Percentiles rank a stretch among this genome's conserved stretches.
These are phyloP conservation scores for Drosophila macrothrix DNA, from an alignment of 2,888 invertebrate genomes.

Conservation along the genomic window DNA sequence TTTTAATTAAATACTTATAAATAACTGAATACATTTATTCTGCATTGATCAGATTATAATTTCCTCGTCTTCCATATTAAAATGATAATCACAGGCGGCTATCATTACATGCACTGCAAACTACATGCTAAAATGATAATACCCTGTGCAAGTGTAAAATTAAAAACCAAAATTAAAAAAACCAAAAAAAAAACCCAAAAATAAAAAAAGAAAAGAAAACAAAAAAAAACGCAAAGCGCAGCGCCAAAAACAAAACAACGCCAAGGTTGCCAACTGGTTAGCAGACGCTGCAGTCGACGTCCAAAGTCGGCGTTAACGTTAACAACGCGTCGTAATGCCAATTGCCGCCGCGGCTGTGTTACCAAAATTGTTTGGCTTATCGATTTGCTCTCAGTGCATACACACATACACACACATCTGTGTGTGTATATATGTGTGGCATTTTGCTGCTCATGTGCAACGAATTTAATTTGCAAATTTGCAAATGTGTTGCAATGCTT, in stretches of 20 bases:
- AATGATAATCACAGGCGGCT: neutral
- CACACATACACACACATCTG: neutral
- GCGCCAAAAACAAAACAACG: constrained; percentile 65
- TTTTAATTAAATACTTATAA: neutral
- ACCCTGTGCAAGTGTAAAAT: constrained; percentile 47
- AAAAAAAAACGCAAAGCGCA: constrained; percentile 48
- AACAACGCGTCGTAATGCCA: constrained; percentile 61
- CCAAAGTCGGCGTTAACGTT: constrained; percentile 26
- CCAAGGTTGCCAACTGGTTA: constrained; percentile 78
- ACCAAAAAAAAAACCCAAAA: constrained; percentile 41
- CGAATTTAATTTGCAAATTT: constrained; percentile 65
- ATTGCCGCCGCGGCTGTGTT: constrained; percentile 56
- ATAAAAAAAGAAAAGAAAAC: constrained; percentile 26
- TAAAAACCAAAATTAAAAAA: constrained; percentile 37
- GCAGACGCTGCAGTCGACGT: constrained; percentile 45
- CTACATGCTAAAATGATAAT: constrained; percentile 25
- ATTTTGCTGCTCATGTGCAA: constrained; percentile 47
- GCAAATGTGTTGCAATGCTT: constrained; percentile 75
- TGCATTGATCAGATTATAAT: neutral
- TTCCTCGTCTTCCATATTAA: neutral
- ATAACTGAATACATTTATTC: neutral
- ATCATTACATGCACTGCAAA: constrained; percentile 11
- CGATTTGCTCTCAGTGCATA: constrained; percentile 34
- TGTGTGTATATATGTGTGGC: neutral
- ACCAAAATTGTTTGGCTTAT: constrained; percentile 66